Percentiles rank a stretch among this genome's conserved stretches.
phyloP scores from a whole-genome alignment of 2,113 vertebrate species.

The Sitta europaea region DNA sequence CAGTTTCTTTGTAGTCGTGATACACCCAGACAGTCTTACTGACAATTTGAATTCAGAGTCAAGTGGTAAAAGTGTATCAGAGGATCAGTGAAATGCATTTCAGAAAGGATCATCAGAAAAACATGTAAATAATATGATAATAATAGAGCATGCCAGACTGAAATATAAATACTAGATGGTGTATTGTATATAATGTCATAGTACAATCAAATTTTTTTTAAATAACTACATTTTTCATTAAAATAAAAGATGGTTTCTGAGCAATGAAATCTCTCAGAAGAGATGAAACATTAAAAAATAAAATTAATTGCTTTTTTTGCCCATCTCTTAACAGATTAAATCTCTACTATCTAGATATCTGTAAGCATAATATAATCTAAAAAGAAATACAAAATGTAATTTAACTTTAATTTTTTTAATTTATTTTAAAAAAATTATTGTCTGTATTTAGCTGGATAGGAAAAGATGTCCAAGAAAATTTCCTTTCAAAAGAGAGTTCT shows the following conservation, averaged over 20 bases:
- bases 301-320: not conserved
- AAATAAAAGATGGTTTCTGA: not conserved
- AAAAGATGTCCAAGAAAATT: not conserved
- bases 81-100: constrained; percentile 6
- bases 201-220: not conserved
- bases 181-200: not conserved
- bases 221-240: not conserved
- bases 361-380: not conserved
- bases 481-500: not conserved
- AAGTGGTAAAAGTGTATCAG: constrained; percentile 15
- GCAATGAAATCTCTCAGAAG: not conserved
- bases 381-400: not conserved
- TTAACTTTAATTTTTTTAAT: not conserved
- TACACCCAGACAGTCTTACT: not conserved
- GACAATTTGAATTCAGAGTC: constrained; percentile 35
- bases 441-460: not conserved
- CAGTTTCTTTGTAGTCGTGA: not conserved
- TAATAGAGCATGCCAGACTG: not conserved
- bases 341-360: not conserved
- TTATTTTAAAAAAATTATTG: not conserved
- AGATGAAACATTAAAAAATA: not conserved
- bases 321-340: not conserved
- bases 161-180: not conserved
- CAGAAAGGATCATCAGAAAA: constrained; percentile 1
- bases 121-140: not conserved